Percentiles rank a stretch among this genome's conserved stretches.
phyloP scores from a whole-genome alignment of 2,888 invertebrate species.

The Xestia sexstrigata region DNA sequence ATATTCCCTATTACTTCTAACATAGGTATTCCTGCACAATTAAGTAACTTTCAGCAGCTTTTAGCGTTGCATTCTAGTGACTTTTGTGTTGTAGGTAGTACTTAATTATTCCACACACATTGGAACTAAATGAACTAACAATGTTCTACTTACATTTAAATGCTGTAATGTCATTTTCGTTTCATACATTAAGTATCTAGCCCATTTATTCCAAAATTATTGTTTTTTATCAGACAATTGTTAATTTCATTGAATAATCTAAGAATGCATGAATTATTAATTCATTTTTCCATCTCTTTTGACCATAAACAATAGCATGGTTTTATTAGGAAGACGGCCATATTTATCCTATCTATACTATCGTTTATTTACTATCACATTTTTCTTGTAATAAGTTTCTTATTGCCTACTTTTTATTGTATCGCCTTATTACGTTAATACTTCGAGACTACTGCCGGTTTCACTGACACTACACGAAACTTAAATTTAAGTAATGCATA shows the following conservation, averaged over 20 bases:
- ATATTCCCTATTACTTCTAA: background rate
- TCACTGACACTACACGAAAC: background rate
- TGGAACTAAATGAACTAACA: slow-evolving; percentile 2
- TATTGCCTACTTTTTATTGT: slow-evolving; percentile 60
- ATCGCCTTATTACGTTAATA: slow-evolving; percentile 58
- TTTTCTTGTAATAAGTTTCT: slow-evolving; percentile 65
- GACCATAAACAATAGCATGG: slow-evolving; percentile 42
- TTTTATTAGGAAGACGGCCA: slow-evolving; percentile 46
- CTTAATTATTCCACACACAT: background rate
- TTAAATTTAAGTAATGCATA: background rate
- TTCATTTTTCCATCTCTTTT: slow-evolving; percentile 27
- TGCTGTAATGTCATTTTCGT: slow-evolving; percentile 8
- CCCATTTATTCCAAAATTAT: slow-evolving; percentile 44
- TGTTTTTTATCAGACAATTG: slow-evolving; percentile 33
- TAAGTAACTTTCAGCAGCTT: background rate
- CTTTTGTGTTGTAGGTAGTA: background rate
- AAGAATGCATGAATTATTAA: slow-evolving; percentile 25
- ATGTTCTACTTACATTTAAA: slow-evolving; percentile 8
- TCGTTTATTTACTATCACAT: slow-evolving; percentile 65
- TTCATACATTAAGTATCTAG: slow-evolving; percentile 50
- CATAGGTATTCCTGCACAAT: background rate
- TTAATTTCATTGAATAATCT: slow-evolving; percentile 2
- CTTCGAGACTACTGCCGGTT: slow-evolving; percentile 48
- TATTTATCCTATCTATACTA: slow-evolving; percentile 63
- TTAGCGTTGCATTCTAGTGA: background rate